Evolutionary conservation across 2,113 vertebrate genomes (phyloP).

Genomic region (Formicarius rufipectus): DNA sequence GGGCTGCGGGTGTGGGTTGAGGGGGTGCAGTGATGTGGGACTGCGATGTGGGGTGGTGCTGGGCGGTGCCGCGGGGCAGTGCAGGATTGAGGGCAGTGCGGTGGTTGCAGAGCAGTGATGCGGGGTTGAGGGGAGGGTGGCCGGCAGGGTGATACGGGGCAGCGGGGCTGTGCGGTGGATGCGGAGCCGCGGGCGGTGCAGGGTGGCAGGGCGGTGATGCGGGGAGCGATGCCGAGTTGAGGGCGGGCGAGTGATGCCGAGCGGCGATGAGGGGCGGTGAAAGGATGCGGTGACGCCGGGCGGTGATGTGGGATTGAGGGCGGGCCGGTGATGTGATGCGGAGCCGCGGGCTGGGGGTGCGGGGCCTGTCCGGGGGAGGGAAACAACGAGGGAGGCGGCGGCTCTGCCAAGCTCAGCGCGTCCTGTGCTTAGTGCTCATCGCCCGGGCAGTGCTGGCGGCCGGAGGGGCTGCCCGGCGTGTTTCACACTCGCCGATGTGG

Average conservation of each 20-base stretch:
- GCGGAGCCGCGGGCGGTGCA: neutral
- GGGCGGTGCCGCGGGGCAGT: too few relatives aligned
- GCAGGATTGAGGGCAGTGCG: too few relatives aligned
- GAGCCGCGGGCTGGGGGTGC: accelerated
- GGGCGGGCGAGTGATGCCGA: neutral
- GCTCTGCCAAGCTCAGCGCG: accelerated
- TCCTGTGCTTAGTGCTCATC: accelerated
- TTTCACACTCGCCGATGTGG: accelerated
- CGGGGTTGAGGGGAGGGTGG: too few relatives aligned
- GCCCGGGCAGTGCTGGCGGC: neutral
- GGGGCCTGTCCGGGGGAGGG: neutral
- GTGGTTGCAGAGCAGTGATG: too few relatives aligned
- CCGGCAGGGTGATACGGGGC: too few relatives aligned
- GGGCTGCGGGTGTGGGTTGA: neutral
- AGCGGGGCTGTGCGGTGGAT: neutral
- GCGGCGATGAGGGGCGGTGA: accelerated
- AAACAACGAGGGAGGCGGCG: neutral
- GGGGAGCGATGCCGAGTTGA: accelerated
- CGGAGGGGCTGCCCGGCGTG: neutral
- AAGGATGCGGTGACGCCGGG: too few relatives aligned
- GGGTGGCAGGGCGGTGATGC: neutral
- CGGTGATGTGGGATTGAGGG: neutral
- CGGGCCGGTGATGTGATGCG: too few relatives aligned
- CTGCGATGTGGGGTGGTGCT: neutral
- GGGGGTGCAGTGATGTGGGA: neutral